phyloP scores from a whole-genome alignment of 2,888 invertebrate genomes.

The Cryptocephalus moraei region DNA sequence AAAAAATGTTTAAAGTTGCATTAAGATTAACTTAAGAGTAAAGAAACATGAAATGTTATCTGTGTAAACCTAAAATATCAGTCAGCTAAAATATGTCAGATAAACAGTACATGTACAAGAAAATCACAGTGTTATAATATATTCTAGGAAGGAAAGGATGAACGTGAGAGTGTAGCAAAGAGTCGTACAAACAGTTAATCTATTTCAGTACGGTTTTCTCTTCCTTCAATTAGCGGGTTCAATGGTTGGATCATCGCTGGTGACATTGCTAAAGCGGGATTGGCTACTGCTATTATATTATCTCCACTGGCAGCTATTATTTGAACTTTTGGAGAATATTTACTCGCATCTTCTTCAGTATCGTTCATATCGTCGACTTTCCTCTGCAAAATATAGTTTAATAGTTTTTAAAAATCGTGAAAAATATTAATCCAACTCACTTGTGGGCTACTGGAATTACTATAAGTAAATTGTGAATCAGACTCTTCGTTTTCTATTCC shows the following conservation, averaged over 20 bases:
- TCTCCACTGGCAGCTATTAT: constrained; percentile 77
- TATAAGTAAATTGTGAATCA: constrained; percentile 69
- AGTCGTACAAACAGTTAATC: constrained; percentile 9
- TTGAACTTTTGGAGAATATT: constrained; percentile 45
- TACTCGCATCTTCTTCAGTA: constrained; percentile 32
- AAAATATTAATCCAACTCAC: constrained; percentile 27
- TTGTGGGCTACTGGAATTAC: constrained; percentile 64
- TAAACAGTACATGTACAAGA: constrained; percentile 8
- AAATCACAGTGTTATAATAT: neutral
- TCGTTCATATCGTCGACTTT: constrained; percentile 25
- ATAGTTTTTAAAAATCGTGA: neutral
- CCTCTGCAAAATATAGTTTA: constrained; percentile 16
- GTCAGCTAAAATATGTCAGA: neutral
- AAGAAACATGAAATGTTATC: no score
- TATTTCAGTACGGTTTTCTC: constrained; percentile 13
- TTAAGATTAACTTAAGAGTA: no score
- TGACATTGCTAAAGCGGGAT: constrained; percentile 67
- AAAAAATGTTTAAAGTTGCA: constrained; percentile 4
- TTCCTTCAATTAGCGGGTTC: constrained; percentile 11
- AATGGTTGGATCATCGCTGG: constrained; percentile 32
- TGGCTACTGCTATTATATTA: constrained; percentile 81
- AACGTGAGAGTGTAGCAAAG: no score
- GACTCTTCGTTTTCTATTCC: constrained; percentile 52
- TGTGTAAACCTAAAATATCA: no score
- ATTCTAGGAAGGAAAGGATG: no score